Base-by-base conservation (phyloP, 2,113 vertebrate species). In the Pituophis catenifer region DNA sequence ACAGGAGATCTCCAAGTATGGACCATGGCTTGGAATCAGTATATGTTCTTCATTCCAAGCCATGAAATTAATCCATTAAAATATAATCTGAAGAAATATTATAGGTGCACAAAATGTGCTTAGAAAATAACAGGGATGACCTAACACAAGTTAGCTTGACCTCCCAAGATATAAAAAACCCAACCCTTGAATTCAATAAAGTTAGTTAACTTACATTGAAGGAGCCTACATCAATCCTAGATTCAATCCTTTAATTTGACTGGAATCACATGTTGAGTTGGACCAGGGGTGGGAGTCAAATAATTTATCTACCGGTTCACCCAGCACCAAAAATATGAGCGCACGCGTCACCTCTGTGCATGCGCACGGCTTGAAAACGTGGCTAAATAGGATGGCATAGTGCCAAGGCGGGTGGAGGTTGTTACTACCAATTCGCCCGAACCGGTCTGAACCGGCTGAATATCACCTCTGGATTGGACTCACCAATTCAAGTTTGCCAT, bases 401-500 rank as follows among this genome's bases (percentile, higher is more conserved):
- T 0, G 48, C 48, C 48, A 50, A 50, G 48, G 48, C 1, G 5
- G 48, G 6, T 50, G 48, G 48, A 50, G 48, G 6, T 50, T 4
- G 48, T 50, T 50, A 50, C 48, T 50, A 50, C 48, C 5, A 3
- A 7, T 50, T 50, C 48, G 6, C 48, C 48, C 48, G 1, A 50
- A 50, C 6, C 48, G 48, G 48, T 50, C 48, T 50, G 48, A 50
- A 50, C 48, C 5, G 48, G 48, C 48, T 50, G 48, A 50, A 50
- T 50, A 50, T 4, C 48, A 50, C 5, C 48, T 50, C 48, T 50
- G 0, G 17, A 33, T 55, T 48, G 50, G 54, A 97, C 98, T 98
- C 92, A 99, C 99, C 98, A 99, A 94, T 92, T 99, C 98, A 44
- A 99, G 92, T 89, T 99, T 99, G 55, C 98, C 98, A 53, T 98